phyloP scores from a whole-genome alignment of 2,113 vertebrate species.

The Phyllostomus discolor region DNA sequence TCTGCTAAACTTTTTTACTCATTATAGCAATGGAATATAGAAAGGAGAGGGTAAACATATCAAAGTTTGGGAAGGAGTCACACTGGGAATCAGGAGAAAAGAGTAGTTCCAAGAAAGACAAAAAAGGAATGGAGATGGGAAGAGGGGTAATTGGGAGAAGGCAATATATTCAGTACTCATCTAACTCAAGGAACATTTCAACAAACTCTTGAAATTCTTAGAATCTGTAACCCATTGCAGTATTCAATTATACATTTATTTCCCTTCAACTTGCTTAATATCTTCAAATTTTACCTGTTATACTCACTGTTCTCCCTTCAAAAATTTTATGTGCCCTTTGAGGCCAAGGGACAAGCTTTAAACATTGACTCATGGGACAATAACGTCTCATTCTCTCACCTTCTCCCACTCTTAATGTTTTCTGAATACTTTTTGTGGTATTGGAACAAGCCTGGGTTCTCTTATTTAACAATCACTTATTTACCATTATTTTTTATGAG shows the following conservation, averaged over 20 bases:
- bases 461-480: neutral
- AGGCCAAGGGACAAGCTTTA: neutral
- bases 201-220: neutral
- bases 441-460: neutral
- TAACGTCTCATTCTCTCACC: neutral
- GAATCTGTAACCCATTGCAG: neutral
- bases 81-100: neutral
- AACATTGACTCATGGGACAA: neutral
- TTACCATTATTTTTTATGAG: neutral
- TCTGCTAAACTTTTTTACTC: neutral
- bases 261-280: neutral
- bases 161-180: neutral
- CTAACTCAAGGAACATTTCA: neutral
- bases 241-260: neutral
- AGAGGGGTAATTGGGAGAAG: neutral
- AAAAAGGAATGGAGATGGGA: neutral
- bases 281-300: neutral
- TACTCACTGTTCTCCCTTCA: neutral
- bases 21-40: neutral
- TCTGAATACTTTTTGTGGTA: neutral
- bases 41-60: neutral
- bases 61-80: neutral
- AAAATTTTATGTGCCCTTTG: neutral
- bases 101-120: neutral
- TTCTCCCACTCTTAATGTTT: neutral